Conservation (phyloP, 2,797 vertebrate species). For the Parambassis ranga region DNA sequence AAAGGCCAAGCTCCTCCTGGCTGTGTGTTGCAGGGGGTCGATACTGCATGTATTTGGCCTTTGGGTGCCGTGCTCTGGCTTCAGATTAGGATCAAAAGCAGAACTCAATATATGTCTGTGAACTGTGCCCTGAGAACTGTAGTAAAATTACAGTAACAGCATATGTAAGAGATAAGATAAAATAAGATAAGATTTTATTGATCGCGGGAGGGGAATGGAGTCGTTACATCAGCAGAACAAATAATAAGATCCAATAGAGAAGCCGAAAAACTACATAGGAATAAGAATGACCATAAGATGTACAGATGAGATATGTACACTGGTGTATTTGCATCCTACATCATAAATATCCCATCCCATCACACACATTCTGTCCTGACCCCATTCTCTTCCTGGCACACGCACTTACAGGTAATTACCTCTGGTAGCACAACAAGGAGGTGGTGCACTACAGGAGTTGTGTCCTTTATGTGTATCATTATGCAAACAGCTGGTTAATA, state of each 20-base stretch:
- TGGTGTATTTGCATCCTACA: too few relatives aligned
- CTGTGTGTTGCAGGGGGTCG: slow-evolving; percentile 13
- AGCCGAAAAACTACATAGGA: too few relatives aligned
- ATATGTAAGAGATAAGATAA: too few relatives aligned
- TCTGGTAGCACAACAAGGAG: not conserved
- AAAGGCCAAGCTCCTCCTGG: slow-evolving; percentile 28
- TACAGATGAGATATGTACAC: too few relatives aligned
- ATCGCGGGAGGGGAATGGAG: too few relatives aligned
- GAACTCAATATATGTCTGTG: slow-evolving; percentile 8
- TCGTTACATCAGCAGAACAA: too few relatives aligned
- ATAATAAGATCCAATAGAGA: too few relatives aligned
- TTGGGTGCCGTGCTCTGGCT: slow-evolving; percentile 1
- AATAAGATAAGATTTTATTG: too few relatives aligned
- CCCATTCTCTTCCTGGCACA: not conserved
- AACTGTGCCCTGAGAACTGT: slow-evolving; percentile 3
- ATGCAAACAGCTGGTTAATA: slow-evolving; percentile 46
- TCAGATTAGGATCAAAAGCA: slow-evolving; percentile 18
- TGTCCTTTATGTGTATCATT: not conserved
- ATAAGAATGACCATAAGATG: too few relatives aligned
- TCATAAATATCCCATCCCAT: too few relatives aligned
- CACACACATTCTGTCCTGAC: not conserved
- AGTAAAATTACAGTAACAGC: not conserved
- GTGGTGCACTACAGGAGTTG: not conserved
- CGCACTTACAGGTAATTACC: not conserved
- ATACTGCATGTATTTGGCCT: slow-evolving; percentile 36